Conservation (phyloP, 2,888 invertebrate species). For the Thereva unica region DNA sequence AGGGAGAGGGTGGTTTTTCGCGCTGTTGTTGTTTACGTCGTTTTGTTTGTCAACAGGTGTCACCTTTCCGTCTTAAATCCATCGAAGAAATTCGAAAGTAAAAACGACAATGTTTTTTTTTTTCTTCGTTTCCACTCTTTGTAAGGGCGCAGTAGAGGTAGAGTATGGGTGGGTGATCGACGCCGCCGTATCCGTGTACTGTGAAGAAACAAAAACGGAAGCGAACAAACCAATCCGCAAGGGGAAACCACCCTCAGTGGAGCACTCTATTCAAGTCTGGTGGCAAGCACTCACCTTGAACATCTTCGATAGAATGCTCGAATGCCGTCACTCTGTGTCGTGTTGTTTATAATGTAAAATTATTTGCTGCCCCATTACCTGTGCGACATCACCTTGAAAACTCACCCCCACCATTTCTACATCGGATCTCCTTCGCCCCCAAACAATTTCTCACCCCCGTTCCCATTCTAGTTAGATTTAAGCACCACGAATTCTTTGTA, state of each 20-base stretch:
- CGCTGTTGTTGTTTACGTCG: too few species aligned
- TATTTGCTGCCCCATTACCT: conserved; percentile 33
- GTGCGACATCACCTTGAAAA: conserved; percentile 30
- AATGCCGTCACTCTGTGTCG: conserved; percentile 5
- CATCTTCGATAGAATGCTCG: conserved; percentile 21
- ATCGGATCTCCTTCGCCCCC: background rate
- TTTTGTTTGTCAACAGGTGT: too few species aligned
- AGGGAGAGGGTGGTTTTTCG: too few species aligned
- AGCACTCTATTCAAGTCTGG: conserved; percentile 23
- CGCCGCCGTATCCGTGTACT: background rate
- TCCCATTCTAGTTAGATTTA: too few species aligned
- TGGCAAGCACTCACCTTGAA: conserved; percentile 22
- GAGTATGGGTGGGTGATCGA: too few species aligned
- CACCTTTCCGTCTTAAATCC: too few species aligned
- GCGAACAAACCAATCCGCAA: background rate
- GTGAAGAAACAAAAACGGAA: conserved; percentile 5
- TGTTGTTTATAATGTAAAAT: conserved; percentile 33
- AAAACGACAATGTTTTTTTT: too few species aligned
- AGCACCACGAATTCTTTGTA: too few species aligned
- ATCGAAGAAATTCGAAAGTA: too few species aligned
- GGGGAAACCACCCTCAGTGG: background rate
- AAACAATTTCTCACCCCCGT: background rate
- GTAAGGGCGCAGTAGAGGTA: too few species aligned
- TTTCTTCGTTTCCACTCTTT: too few species aligned
- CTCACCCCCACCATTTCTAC: background rate